Evolutionary conservation across 2,888 invertebrate genomes (phyloP), one percentile per base, ranked within the genome.

Genomic region (Protodeltote pygarga): DNA sequence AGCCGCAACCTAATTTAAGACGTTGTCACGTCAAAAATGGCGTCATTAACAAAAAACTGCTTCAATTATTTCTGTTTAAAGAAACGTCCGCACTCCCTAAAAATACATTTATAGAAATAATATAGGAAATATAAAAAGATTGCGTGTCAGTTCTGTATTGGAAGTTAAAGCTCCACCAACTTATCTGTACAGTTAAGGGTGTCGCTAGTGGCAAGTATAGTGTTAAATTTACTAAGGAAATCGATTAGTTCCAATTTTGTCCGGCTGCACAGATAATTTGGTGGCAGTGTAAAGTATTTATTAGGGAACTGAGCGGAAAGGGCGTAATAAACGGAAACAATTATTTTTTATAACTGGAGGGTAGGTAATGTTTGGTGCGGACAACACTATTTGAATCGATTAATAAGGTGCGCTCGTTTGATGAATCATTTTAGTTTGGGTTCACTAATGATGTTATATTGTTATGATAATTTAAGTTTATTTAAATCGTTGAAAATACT

Each of bases 241-340:
- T n/a, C n/a, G n/a, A n/a, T n/a, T n/a, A n/a, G n/a, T n/a, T n/a
- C n/a, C n/a, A n/a, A n/a, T n/a, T n/a, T n/a, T n/a, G n/a, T n/a
- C n/a, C n/a, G n/a, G n/a, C n/a, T n/a, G n/a, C n/a, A n/a, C n/a
- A n/a, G n/a, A n/a, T n/a, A n/a, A n/a, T n/a, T n/a, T n/a, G n/a
- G n/a, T n/a, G n/a, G n/a, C n/a, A n/a, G n/a, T n/a, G n/a, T n/a
- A n/a, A n/a, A n/a, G n/a, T n/a, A n/a, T n/a, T n/a, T n/a, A n/a
- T n/a, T 58, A 50, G 60, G 38, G 54, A 58, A 59, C 44, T 23
- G 42, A 49, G 15, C 50, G 54, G 54, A 53, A 63, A 57, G 70
- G 60, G 63, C 48, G 59, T 41, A 28, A 41, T 37, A 47, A 57
- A 53, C 60, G 72, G 70, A 72, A 72, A 70, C 68, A 58, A 68